These are phyloP conservation scores for Heliconius ismenius DNA, from an alignment of 2,888 invertebrate species.

Conservation along the genomic window DNA sequence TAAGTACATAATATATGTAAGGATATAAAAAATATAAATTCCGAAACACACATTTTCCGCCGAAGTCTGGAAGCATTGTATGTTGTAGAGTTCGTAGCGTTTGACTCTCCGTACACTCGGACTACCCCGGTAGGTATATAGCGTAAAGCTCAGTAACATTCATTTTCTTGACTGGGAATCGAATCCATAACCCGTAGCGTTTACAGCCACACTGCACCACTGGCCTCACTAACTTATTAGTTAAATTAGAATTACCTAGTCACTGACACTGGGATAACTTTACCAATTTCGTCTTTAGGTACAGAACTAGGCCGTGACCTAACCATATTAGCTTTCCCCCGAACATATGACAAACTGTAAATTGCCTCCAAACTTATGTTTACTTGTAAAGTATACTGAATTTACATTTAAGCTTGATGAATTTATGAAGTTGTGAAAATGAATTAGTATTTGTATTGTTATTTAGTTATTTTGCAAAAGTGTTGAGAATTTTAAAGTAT, in stretches of 20 bases:
- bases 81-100: too few species aligned
- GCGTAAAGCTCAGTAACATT: too few species aligned
- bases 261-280: slow-evolving; percentile 28
- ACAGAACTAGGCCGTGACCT: slow-evolving; percentile 34
- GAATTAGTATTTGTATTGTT: background rate
- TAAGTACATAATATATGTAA: background rate
- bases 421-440: slow-evolving; percentile 20
- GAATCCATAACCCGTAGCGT: too few species aligned
- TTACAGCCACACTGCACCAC: too few species aligned
- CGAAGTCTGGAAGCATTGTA: too few species aligned
- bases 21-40: background rate
- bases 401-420: slow-evolving; percentile 14
- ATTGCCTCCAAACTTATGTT: slow-evolving; percentile 39
- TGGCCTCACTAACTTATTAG: too few species aligned
- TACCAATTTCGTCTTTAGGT: slow-evolving; percentile 32
- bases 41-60: too few species aligned
- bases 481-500: background rate
- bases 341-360: slow-evolving; percentile 38
- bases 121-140: too few species aligned
- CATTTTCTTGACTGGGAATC: too few species aligned
- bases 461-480: background rate
- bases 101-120: too few species aligned
- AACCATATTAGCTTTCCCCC: slow-evolving; percentile 32
- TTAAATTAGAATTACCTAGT: slow-evolving; percentile 16
- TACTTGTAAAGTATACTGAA: slow-evolving; percentile 26